Conservation (phyloP, 2,797 vertebrate species). For the Trichosurus vulpecula region DNA sequence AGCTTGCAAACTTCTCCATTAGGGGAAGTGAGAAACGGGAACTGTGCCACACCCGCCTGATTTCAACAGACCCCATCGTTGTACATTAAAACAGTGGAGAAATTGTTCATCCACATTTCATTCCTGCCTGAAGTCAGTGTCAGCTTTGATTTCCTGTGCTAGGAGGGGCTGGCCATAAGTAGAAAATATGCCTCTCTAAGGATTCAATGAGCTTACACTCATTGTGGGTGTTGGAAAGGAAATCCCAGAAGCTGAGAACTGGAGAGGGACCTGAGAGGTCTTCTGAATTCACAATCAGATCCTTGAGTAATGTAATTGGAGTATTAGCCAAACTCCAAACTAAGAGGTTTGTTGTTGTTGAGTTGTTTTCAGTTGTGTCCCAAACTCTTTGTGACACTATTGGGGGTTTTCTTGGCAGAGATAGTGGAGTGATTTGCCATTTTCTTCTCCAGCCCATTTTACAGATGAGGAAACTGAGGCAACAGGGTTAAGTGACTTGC, state of each 20-base stretch:
- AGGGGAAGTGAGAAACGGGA: conserved; percentile 53
- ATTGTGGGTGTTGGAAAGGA: conserved; percentile 11
- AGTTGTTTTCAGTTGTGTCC: background rate
- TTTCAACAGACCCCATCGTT: conserved; percentile 68
- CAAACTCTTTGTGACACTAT: background rate
- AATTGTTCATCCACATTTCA: conserved; percentile 66
- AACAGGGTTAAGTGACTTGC: background rate
- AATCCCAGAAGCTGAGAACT: background rate
- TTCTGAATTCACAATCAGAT: background rate
- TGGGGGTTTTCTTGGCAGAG: background rate
- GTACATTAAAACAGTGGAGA: conserved; percentile 52
- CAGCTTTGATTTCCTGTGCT: conserved; percentile 65
- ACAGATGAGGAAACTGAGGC: background rate
- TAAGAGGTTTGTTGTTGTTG: background rate
- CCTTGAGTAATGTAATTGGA: background rate
- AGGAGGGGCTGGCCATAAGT: conserved; percentile 56
- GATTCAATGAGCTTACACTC: background rate
- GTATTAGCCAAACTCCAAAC: background rate
- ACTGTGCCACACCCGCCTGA: conserved; percentile 26
- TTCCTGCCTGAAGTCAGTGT: conserved; percentile 66
- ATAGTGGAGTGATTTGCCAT: background rate
- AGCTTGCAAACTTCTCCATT: conserved; percentile 45
- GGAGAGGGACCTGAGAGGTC: background rate
- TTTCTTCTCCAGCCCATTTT: background rate
- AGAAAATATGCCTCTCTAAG: conserved; percentile 55